A percentile compares a stretch with the other conserved stretches of the same genome.
Conservation (phyloP, 2,888 invertebrate genomes). For the Archips crataeganus region DNA sequence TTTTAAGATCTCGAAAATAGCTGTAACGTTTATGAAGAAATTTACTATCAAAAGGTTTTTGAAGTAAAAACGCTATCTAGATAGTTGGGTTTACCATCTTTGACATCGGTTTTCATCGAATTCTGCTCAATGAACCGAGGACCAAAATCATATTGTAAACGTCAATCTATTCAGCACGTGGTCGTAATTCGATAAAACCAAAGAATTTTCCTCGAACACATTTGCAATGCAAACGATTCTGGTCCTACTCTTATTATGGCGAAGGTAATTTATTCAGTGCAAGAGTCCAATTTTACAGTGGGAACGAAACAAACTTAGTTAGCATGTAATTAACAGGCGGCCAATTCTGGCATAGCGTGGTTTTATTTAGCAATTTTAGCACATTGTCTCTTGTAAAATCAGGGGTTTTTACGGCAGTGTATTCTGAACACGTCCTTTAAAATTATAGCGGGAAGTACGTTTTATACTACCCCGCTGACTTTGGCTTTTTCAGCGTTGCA, state of each 20-base stretch:
- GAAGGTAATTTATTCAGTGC: constrained; percentile 71
- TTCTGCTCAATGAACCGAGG: too few relatives aligned
- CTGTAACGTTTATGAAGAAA: too few relatives aligned
- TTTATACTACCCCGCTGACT: constrained; percentile 24
- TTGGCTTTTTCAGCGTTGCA: not conserved
- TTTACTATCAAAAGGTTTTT: too few relatives aligned
- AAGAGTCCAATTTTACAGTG: constrained; percentile 72
- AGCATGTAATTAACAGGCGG: constrained; percentile 72
- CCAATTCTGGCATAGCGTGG: constrained; percentile 57
- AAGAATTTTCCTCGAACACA: constrained; percentile 10
- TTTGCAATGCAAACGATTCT: constrained; percentile 29
- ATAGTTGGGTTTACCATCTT: too few relatives aligned
- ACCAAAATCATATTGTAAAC: not conserved
- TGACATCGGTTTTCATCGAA: too few relatives aligned
- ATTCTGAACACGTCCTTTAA: constrained; percentile 44
- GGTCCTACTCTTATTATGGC: constrained; percentile 45
- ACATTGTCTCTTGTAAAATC: constrained; percentile 60
- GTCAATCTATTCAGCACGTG: constrained; percentile 8
- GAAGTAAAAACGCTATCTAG: too few relatives aligned
- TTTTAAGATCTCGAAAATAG: too few relatives aligned
- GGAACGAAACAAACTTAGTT: constrained; percentile 74
- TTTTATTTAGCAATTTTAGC: constrained; percentile 66
- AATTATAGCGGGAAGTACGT: constrained; percentile 33
- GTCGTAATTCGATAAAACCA: constrained; percentile 5
- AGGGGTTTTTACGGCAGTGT: constrained; percentile 49